Conservation (phyloP, 2,113 vertebrate genomes). For the Bufo bufo region DNA sequence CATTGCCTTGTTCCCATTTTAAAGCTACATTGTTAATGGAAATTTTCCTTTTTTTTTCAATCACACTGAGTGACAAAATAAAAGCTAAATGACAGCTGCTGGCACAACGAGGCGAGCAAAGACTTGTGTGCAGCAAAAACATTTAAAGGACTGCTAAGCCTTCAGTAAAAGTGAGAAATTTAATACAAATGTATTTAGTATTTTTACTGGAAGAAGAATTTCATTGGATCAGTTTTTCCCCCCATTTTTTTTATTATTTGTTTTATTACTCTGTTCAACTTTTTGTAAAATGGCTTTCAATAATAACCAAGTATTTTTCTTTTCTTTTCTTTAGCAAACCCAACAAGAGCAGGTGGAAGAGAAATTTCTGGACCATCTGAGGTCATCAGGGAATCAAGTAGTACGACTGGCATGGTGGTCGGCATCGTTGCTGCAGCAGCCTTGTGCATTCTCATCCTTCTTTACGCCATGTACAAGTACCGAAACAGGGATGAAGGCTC, state of each 20-base stretch:
- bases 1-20: slow-evolving; percentile 60
- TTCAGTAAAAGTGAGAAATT: not conserved
- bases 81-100: slow-evolving; percentile 69
- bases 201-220: not conserved
- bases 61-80: slow-evolving; percentile 66
- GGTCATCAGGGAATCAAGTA: slow-evolving; percentile 94
- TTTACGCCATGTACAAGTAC: slow-evolving; percentile 99
- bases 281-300: not conserved
- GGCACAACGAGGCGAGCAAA: slow-evolving; percentile 64
- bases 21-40: slow-evolving; percentile 55
- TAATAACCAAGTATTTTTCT: slow-evolving; percentile 64
- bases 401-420: slow-evolving; percentile 97
- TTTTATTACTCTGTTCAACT: not conserved
- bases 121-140: slow-evolving; percentile 13
- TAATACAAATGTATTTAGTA: not conserved
- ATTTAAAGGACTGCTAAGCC: not conserved
- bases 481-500: slow-evolving; percentile 97
- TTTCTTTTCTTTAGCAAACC: slow-evolving; percentile 82
- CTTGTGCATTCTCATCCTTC: slow-evolving; percentile 97
- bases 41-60: slow-evolving; percentile 58
- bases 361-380: slow-evolving; percentile 85
- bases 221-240: not conserved
- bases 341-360: slow-evolving; percentile 84
- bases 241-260: not conserved
- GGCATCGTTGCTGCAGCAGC: slow-evolving; percentile 95